These are phyloP conservation scores for Danaus plexippus DNA, from an alignment of 1,140 invertebrate genomes.

Conservation along the genomic window DNA sequence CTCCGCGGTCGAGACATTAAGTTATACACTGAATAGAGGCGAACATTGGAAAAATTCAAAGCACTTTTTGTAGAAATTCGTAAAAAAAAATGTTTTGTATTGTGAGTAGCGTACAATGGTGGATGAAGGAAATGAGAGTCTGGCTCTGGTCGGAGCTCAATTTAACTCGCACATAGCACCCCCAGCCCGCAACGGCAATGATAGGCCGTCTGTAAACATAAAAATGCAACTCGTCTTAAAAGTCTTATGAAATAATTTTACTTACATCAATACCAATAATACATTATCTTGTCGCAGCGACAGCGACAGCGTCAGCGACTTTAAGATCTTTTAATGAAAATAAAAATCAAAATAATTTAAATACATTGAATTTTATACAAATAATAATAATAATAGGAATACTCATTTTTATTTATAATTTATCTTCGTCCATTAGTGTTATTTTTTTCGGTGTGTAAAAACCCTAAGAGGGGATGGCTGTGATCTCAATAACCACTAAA, in stretches of 20 bases:
- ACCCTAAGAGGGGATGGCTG: constrained; percentile 23
- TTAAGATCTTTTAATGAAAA: too few species aligned
- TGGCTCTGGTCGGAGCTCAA: constrained; percentile 60
- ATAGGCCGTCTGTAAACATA: constrained; percentile 17
- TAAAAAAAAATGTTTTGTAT: constrained; percentile 71
- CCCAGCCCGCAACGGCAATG: constrained; percentile 17
- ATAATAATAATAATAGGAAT: too few species aligned
- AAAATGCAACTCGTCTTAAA: neutral
- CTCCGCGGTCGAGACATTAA: constrained; percentile 53
- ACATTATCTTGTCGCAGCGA: too few species aligned
- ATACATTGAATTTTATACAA: too few species aligned
- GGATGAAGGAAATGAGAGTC: constrained; percentile 61
- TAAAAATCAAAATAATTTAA: too few species aligned
- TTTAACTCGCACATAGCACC: constrained; percentile 51
- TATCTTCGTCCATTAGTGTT: too few species aligned
- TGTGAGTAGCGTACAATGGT: constrained; percentile 66
- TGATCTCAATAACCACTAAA: constrained; percentile 30
- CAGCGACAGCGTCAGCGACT: too few species aligned
- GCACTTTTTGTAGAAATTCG: constrained; percentile 68
- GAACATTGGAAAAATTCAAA: constrained; percentile 71
- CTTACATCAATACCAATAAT: neutral
- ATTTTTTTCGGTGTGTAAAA: constrained; percentile 5
- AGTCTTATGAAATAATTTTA: neutral
- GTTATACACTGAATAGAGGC: constrained; percentile 64
- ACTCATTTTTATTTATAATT: too few species aligned